Percentiles rank a stretch among this genome's conserved stretches.
Conservation (phyloP, 2,113 vertebrate genomes). For the Diphyllodes magnificus region DNA sequence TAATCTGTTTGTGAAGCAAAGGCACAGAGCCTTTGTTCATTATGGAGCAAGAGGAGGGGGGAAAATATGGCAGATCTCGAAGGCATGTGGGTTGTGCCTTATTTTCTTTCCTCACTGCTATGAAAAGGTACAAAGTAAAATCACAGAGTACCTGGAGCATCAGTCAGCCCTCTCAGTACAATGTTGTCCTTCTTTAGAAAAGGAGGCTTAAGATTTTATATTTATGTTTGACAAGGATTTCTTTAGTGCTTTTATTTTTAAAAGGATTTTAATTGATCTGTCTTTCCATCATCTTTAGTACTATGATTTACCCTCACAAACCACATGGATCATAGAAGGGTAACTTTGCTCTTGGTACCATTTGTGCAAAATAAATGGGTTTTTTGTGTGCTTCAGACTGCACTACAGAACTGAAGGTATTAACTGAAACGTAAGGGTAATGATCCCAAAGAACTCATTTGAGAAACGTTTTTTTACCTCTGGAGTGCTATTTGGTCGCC, state of each 20-base stretch:
- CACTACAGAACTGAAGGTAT: not conserved
- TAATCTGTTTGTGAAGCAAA: not conserved
- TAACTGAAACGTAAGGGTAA: not conserved
- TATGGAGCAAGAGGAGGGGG: not conserved
- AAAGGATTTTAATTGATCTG: constrained; percentile 7
- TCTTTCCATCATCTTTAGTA: constrained; percentile 8
- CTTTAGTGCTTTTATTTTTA: not conserved
- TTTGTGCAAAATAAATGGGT: not conserved
- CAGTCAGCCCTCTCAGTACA: not conserved
- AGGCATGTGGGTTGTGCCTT: not conserved
- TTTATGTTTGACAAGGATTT: not conserved
- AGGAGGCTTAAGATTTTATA: not conserved
- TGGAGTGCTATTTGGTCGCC: not conserved
- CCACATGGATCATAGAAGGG: not conserved
- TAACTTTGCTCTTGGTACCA: not conserved
- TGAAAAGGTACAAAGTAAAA: not conserved
- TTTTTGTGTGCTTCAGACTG: not conserved
- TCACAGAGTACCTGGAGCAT: not conserved
- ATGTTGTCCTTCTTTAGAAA: not conserved
- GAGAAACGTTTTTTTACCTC: not conserved
- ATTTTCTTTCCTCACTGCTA: not conserved
- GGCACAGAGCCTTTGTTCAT: not conserved
- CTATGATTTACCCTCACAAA: constrained; percentile 16
- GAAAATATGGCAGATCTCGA: not conserved
- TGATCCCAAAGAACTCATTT: not conserved